Evolutionary conservation across 2,113 vertebrate species (phyloP), one percentile per base, ranked within the genome.

Genomic region (Narcine bancroftii): DNA sequence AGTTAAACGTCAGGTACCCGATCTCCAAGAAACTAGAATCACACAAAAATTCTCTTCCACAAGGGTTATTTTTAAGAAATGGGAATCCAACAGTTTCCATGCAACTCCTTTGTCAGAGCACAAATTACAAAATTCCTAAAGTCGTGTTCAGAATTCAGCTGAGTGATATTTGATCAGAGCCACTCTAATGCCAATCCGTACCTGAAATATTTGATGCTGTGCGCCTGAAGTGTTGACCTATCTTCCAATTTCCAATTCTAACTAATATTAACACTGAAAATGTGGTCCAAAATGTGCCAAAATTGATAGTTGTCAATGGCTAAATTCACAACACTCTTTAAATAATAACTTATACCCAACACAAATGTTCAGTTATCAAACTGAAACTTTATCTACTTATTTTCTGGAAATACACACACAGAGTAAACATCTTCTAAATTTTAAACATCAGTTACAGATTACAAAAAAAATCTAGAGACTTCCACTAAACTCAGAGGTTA

Each of bases 361-460:
- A 91, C 65, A 26, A 71, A 91, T 17, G 47, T 39, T 47, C 66
- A 91, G 26, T 29, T 45, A 69, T 47, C 42, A 91, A 65, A 69
- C 15, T 47, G 6, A 89, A 87, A 89, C 39, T 3, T 42, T 69
- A 26, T 47, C 36, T 36, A 69, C 33, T 47, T 42, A 29, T 45
- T 24, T 36, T 66, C 26, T 91, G 87, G 66, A 69, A n/a, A 60
- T 63, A 36, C 19, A 60, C 24, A 24, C 36, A 19, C 6, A 85
- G 33, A 60, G 33, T 63, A 56, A 91, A 91, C 47, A 17, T 91
- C 65, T 91, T 39, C 42, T 33, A 91, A 91, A 69, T 69, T 69
- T 91, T 36, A 65, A 56, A 89, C n/a, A n/a, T 65, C 89, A 91
- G 24, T 29, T 91, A 69, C 33, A 26, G 26, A 66, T 71, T 15